These are phyloP conservation scores for Ceyx margarethae DNA, from an alignment of 2,113 vertebrate species.

Conservation along the genomic window DNA sequence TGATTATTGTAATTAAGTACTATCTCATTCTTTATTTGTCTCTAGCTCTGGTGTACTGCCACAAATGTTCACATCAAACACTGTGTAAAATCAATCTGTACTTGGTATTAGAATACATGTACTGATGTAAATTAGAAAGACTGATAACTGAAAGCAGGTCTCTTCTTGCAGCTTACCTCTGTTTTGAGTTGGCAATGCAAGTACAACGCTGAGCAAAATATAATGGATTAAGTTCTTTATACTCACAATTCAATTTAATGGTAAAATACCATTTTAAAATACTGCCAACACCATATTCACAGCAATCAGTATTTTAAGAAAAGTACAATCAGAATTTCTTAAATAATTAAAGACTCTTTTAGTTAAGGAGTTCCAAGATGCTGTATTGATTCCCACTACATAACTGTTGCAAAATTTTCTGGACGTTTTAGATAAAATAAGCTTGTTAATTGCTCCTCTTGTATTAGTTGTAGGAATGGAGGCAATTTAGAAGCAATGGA, in stretches of 20 bases:
- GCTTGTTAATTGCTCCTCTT: not conserved
- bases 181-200: not conserved
- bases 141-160: not conserved
- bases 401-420: not conserved
- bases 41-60: not conserved
- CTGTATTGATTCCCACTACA: not conserved
- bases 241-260: not conserved
- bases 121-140: not conserved
- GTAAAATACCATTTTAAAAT: not conserved
- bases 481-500: fast-evolving
- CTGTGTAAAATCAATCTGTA: not conserved
- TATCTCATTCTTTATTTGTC: not conserved
- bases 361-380: not conserved
- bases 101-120: not conserved
- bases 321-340: not conserved
- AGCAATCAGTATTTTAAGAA: not conserved
- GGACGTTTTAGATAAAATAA: not conserved
- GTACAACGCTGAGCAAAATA: not conserved
- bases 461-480: not conserved
- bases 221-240: not conserved
- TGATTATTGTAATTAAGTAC: not conserved
- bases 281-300: not conserved
- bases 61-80: not conserved
- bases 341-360: not conserved
- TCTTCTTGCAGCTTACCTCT: not conserved